Conservation (phyloP, 2,888 invertebrate genomes). For the Papilio protenor region DNA sequence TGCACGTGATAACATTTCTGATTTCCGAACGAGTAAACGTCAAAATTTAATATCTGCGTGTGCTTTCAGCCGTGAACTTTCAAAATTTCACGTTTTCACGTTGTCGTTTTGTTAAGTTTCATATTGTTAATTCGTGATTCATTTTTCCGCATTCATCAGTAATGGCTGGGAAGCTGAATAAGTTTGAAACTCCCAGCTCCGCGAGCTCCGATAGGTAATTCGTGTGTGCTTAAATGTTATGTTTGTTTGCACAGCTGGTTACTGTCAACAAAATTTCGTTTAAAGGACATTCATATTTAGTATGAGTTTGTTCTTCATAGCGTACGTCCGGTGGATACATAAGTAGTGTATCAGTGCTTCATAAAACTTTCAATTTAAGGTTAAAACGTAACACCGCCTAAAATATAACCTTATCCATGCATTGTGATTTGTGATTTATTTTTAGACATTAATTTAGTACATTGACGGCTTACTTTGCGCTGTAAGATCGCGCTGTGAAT, state of each 20-base stretch:
- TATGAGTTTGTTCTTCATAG: slow-evolving; percentile 65
- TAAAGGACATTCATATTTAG: slow-evolving; percentile 62
- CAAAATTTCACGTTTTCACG: slow-evolving; percentile 50
- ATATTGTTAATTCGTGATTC: slow-evolving; percentile 11
- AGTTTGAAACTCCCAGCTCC: slow-evolving; percentile 94
- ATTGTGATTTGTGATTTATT: slow-evolving; percentile 79
- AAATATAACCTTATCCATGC: slow-evolving; percentile 76
- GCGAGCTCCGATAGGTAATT: slow-evolving; percentile 95
- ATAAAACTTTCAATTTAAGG: slow-evolving; percentile 49
- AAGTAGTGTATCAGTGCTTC: slow-evolving; percentile 64
- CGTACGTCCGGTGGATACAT: slow-evolving; percentile 57
- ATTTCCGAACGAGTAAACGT: slow-evolving; percentile 57
- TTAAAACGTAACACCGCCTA: slow-evolving; percentile 58
- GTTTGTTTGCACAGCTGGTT: slow-evolving; percentile 81
- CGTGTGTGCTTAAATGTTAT: slow-evolving; percentile 66
- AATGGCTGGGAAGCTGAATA: slow-evolving; percentile 84
- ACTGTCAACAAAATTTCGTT: slow-evolving; percentile 66
- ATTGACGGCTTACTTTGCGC: slow-evolving; percentile 68
- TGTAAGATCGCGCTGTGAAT: slow-evolving; percentile 55
- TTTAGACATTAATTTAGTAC: slow-evolving; percentile 79
- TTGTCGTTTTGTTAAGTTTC: slow-evolving; percentile 42
- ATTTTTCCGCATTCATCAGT: slow-evolving; percentile 56
- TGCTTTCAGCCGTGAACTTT: slow-evolving; percentile 63
- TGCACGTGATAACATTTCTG: slow-evolving; percentile 21
- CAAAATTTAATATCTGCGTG: slow-evolving; percentile 62